Conservation (phyloP, 2,888 invertebrate genomes). For the Cerceris rybyensis region DNA sequence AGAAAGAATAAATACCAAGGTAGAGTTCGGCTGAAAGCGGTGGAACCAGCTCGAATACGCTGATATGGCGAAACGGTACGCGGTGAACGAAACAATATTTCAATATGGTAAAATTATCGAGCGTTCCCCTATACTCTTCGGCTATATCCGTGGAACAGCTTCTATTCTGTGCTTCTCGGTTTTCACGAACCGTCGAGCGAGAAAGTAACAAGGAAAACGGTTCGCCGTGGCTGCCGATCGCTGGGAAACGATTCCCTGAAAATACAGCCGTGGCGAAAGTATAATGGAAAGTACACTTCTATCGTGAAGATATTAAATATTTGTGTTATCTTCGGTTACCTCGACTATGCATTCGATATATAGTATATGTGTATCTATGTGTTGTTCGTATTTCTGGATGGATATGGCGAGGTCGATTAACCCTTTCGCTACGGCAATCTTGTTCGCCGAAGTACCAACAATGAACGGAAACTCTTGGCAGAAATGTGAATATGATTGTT, state of each 20-base stretch:
- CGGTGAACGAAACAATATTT: slow-evolving; percentile 55
- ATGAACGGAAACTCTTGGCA: too few relatives aligned
- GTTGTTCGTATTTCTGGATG: too few relatives aligned
- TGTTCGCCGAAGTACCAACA: too few relatives aligned
- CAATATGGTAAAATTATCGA: slow-evolving; percentile 60
- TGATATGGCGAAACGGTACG: slow-evolving; percentile 32
- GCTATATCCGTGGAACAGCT: slow-evolving; percentile 21
- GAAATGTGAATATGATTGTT: too few relatives aligned
- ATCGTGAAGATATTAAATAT: slow-evolving; percentile 5
- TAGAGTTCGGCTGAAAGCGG: slow-evolving; percentile 20
- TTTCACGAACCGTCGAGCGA: slow-evolving; percentile 5
- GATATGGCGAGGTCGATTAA: too few relatives aligned
- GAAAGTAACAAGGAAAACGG: slow-evolving; percentile 15
- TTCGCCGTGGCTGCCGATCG: background rate
- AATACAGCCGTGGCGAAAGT: background rate
- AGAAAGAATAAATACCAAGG: slow-evolving; percentile 53
- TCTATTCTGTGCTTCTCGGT: background rate
- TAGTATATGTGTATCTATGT: too few relatives aligned
- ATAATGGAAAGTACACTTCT: slow-evolving; percentile 6
- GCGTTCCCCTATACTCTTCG: slow-evolving; percentile 11
- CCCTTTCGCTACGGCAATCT: too few relatives aligned
- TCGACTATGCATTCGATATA: background rate
- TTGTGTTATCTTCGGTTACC: background rate
- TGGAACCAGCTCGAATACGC: slow-evolving; percentile 45
- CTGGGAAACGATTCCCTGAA: background rate